These are phyloP conservation scores for Caenorhabditis uteleia DNA, from an alignment of 2,888 invertebrate species.

Conservation along the genomic window DNA sequence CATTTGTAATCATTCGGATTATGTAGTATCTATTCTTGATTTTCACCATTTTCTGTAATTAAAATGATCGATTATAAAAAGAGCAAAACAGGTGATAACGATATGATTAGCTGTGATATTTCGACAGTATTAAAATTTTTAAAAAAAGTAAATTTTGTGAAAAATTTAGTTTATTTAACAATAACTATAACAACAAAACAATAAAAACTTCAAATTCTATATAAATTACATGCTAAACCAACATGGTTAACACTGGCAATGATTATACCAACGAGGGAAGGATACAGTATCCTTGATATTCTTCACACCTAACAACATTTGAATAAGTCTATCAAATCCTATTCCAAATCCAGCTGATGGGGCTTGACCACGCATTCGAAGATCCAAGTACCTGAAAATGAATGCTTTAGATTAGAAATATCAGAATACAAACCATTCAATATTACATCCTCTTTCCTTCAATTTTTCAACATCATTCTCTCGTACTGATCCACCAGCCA, in stretches of 20 bases:
- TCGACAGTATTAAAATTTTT: background rate
- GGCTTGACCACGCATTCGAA: constrained; percentile 83
- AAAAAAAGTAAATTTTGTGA: constrained; percentile 1
- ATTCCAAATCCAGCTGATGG: constrained; percentile 94
- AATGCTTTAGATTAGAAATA: background rate
- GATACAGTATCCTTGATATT: constrained; percentile 94
- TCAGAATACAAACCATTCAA: constrained; percentile 15
- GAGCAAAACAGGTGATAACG: background rate
- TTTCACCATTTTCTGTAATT: constrained; percentile 35
- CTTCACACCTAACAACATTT: constrained; percentile 77
- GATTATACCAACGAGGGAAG: constrained; percentile 86
- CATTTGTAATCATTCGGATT: constrained; percentile 31
- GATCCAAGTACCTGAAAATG: constrained; percentile 57
- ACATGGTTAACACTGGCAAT: constrained; percentile 63
- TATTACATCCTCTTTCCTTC: constrained; percentile 6
- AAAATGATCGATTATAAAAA: background rate
- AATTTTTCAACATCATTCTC: constrained; percentile 80
- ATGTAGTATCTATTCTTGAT: constrained; percentile 43
- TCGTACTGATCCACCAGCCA: constrained; percentile 92
- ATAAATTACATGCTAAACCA: too few relatives aligned
- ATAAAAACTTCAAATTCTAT: background rate
- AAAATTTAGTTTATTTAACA: constrained; percentile 10
- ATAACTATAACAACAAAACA: constrained; percentile 1
- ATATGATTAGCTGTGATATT: background rate
- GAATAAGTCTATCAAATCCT: constrained; percentile 88